Base-by-base conservation (phyloP, 2,888 invertebrate genomes). In the Phaedon cochleariae region DNA sequence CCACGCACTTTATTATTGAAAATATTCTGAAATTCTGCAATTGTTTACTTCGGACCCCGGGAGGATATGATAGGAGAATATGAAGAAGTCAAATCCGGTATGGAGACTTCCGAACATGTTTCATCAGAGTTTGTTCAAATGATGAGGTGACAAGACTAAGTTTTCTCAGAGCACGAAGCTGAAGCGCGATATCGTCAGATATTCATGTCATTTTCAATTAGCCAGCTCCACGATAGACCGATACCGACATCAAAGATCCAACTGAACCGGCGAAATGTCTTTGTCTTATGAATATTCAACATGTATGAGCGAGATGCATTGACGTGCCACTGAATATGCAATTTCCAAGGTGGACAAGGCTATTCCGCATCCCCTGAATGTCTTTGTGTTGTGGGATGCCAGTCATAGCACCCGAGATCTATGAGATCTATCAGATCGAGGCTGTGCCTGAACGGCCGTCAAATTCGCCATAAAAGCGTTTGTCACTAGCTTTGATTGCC, bases 401-500 rank as follows among this genome's bases (percentile, higher is more conserved):
- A 26, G 26, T 41, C 41, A 41, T 41, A 4, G 41, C 41, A 41
- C 12, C 12, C 15, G 15, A 2, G 41, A 4, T 15, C 41, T n/a
- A n/a, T n/a, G n/a, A n/a, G n/a, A n/a, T n/a, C n/a, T n/a, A 15
- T 41, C 15, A 2, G 15, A 41, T 41, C 10, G 15, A 3, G 15
- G 41, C 15, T 41, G 41, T 15, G 41, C 41, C 15, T 15, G 15
- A 41, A 41, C 15, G 41, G 41, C 7, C 15, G 12, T 52, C 58
- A 63, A 63, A 63, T 58, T 64, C 31, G 53, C 63, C 54, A 53
- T 59, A 64, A 41, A 45, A 62, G 65, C 62, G 62, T 59, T 59
- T 67, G 67, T 69, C 69, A 65, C 59, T 57, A 59, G 61, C 57
- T 69, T 63, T 63, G 67, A 69, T 67, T 62, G 62, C 57, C 63